Percentiles rank a stretch among this genome's conserved stretches.
These are phyloP conservation scores for Xenopus laevis DNA, from an alignment of 2,113 vertebrate species.

Conservation along the genomic window DNA sequence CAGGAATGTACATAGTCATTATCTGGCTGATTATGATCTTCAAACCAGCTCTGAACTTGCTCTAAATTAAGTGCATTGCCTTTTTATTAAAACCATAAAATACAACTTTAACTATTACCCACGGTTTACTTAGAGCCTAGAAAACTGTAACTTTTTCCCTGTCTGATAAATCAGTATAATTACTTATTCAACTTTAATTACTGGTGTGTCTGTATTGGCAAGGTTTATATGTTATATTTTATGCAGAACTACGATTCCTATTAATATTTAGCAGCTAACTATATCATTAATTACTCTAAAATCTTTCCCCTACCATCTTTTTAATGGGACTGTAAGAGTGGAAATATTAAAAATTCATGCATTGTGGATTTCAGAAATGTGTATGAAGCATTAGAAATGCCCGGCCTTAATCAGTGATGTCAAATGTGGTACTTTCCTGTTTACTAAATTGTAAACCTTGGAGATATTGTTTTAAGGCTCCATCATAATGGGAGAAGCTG, in stretches of 20 bases:
- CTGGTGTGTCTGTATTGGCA: constrained; percentile 82
- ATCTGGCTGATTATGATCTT: constrained; percentile 53
- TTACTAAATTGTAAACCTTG: constrained; percentile 70
- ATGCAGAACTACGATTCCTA: constrained; percentile 88
- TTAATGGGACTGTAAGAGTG: constrained; percentile 87
- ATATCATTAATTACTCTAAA: constrained; percentile 98
- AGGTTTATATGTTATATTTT: constrained; percentile 95
- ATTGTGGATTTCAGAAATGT: constrained; percentile 88
- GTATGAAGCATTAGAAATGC: constrained; percentile 74
- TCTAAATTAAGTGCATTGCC: constrained; percentile 67
- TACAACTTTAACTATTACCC: constrained; percentile 73
- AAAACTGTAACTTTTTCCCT: constrained; percentile 80
- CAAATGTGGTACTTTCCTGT: constrained; percentile 74
- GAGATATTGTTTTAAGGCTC: constrained; percentile 60
- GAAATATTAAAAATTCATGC: constrained; percentile 89
- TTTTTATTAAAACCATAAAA: constrained; percentile 75
- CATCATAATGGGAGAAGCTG: constrained; percentile 56
- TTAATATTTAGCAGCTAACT: constrained; percentile 98
- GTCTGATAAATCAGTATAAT: constrained; percentile 87
- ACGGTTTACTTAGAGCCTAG: constrained; percentile 78
- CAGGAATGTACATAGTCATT: constrained; percentile 40
- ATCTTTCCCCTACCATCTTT: constrained; percentile 85
- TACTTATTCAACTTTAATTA: constrained; percentile 93
- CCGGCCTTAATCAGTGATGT: constrained; percentile 72
- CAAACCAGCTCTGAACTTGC: constrained; percentile 65